Conservation (phyloP, 2,888 invertebrate species). For the Lasioglossum marginatum region DNA sequence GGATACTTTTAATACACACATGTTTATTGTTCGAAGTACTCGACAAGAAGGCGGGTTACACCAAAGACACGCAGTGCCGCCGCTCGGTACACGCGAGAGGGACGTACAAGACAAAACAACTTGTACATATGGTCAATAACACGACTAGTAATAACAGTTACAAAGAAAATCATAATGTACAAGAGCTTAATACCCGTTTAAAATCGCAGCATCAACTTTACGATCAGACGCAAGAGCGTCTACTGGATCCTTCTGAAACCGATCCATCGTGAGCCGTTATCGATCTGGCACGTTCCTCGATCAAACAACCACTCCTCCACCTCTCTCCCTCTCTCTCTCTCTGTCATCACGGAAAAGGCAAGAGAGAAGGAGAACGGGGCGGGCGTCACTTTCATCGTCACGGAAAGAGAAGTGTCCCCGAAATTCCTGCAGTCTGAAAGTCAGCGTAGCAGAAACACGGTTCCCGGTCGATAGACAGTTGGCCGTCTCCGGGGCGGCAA, state of each 20-base stretch:
- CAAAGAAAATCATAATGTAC: no score
- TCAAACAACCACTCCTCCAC: neutral
- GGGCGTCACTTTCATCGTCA: slow-evolving; percentile 17
- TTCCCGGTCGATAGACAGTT: slow-evolving; percentile 61
- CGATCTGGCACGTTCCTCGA: neutral
- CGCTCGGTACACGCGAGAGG: no score
- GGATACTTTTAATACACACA: no score
- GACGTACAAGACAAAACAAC: no score
- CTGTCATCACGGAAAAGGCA: slow-evolving; percentile 23
- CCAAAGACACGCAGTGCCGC: no score
- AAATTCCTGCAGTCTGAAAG: slow-evolving; percentile 39
- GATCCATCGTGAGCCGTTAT: neutral
- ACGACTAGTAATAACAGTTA: no score
- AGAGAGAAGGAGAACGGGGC: slow-evolving; percentile 37
- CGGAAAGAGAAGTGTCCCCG: slow-evolving; percentile 26
- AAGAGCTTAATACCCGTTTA: no score
- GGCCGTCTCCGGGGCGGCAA: slow-evolving; percentile 57
- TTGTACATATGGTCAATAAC: no score
- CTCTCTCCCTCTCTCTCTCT: neutral
- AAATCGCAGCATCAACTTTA: no score
- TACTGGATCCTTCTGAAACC: neutral
- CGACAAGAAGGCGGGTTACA: no score
- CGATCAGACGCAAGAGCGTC: no score
- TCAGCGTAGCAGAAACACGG: slow-evolving; percentile 24
- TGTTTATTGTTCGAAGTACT: no score